Base-by-base conservation (phyloP, 2,888 invertebrate genomes). In the Noctua fimbriata region DNA sequence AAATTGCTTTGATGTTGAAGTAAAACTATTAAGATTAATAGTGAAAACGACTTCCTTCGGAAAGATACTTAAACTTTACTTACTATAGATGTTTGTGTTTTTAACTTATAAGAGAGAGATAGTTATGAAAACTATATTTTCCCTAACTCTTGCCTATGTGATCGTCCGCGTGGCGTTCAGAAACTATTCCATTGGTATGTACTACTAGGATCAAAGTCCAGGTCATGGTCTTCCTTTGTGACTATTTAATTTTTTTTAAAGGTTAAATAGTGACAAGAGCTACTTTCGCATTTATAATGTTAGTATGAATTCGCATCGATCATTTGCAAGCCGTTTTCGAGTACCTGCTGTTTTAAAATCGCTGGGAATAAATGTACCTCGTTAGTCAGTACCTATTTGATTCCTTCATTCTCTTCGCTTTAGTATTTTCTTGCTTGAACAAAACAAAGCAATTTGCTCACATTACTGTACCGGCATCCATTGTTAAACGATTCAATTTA, bases 1-100 rank as follows among this genome's bases (percentile, higher is more conserved):
- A 49, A 58, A 47, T 36, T 10, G 44, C 60, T 82, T 82, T 82
- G 82, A 82, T 73, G 73, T 66, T 69, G 28, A 44, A 55, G 69
- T 80, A 24, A 47, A 75, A 80, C 80, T 74, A 80, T 69, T n/a
- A 28, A 44, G n/a, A 52, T 69, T 69, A 74, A 67, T 58, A 74
- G 41, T 80, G n/a, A 47, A 12, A 16, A 77, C 24, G 24, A 52
- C 16, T 44, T n/a, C 24, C 36, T 55, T 44, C 14, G 10, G 18
- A 3, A 18, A 65, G 65, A 63, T 41, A 28, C 7, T 44, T 16
- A 28, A 60, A 44, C 9, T 55, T 44, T 44, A 21, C 63, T 55
- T 78, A 16, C 21, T 71, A 14, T n/a, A n/a, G 71, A 67, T 67
- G 36, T 32, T 44, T 49, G 16, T 70, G 32, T 28, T 9, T 60